Evolutionary conservation across 2,797 vertebrate species (phyloP).

Genomic region (Acridotheres tristis): DNA sequence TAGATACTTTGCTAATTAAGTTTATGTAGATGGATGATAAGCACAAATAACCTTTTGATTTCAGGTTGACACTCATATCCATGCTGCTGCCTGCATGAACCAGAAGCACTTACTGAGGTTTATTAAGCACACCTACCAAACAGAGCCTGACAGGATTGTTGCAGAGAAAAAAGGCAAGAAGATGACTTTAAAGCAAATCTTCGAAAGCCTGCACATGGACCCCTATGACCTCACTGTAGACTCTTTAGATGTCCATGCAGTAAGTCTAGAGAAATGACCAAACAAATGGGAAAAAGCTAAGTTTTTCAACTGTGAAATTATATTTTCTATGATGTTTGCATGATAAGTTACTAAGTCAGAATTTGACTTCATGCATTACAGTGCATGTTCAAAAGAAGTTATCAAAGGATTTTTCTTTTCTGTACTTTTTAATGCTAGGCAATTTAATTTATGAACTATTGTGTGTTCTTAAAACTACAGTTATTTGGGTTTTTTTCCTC

Average conservation of each 20-base stretch:
- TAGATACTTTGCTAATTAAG: background rate
- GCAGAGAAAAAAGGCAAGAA: slow-evolving; percentile 83
- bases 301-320: background rate
- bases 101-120: slow-evolving; percentile 94
- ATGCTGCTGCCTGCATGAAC: slow-evolving; percentile 97
- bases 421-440: background rate
- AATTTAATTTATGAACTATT: background rate
- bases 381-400: background rate
- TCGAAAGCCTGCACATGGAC: slow-evolving; percentile 89
- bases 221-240: slow-evolving; percentile 96
- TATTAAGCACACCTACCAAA: slow-evolving; percentile 90
- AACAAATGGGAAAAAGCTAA: background rate
- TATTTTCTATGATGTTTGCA: background rate
- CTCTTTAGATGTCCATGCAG: slow-evolving; percentile 95
- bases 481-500: background rate
- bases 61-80: slow-evolving; percentile 97
- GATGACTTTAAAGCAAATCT: slow-evolving; percentile 89
- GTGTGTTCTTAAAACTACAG: background rate
- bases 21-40: background rate
- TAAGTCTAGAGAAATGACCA: slow-evolving; percentile 72
- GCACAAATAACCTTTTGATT: slow-evolving; percentile 8
- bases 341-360: background rate
- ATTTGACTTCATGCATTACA: background rate
- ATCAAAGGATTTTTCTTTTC: background rate
- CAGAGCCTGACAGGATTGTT: slow-evolving; percentile 85